Evolutionary conservation across 2,888 invertebrate species (phyloP).

Genomic region (Temnothorax unifasciatus): DNA sequence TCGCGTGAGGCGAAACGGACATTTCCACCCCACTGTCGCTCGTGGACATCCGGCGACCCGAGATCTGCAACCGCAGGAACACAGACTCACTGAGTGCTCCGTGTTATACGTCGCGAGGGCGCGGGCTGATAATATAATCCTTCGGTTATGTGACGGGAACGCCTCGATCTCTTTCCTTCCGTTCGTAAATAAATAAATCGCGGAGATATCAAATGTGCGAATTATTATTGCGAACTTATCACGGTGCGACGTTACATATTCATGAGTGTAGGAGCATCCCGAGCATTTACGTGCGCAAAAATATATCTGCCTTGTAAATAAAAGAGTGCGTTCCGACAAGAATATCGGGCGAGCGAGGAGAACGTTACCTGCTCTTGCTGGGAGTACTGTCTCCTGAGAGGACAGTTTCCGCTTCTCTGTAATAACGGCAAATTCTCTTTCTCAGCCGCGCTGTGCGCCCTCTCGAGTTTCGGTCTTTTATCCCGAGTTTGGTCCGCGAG

Average conservation of each 20-base stretch:
- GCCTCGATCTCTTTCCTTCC: background rate
- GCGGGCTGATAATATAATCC: constrained; percentile 40
- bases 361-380: constrained; percentile 90
- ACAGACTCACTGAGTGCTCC: constrained; percentile 6
- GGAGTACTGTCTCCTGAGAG: constrained; percentile 93
- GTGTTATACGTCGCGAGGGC: constrained; percentile 53
- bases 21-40: constrained; percentile 87
- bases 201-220: background rate
- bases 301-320: constrained; percentile 30
- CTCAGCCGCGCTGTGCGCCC: constrained; percentile 95
- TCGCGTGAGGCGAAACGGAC: constrained; percentile 84
- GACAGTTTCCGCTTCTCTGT: constrained; percentile 91
- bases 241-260: constrained; percentile 16
- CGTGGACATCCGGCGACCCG: constrained; percentile 87
- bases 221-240: constrained; percentile 1
- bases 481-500: constrained; percentile 87
- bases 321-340: constrained; percentile 32
- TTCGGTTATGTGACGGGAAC: constrained; percentile 5
- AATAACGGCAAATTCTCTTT: constrained; percentile 93
- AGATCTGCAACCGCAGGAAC: constrained; percentile 79
- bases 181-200: constrained; percentile 25
- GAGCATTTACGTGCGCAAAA: constrained; percentile 15
- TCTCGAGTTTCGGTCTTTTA: constrained; percentile 94
- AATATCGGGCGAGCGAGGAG: constrained; percentile 65
- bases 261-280: background rate